Conservation (phyloP, 2,888 invertebrate species). For the Cyclophora albipunctata region DNA sequence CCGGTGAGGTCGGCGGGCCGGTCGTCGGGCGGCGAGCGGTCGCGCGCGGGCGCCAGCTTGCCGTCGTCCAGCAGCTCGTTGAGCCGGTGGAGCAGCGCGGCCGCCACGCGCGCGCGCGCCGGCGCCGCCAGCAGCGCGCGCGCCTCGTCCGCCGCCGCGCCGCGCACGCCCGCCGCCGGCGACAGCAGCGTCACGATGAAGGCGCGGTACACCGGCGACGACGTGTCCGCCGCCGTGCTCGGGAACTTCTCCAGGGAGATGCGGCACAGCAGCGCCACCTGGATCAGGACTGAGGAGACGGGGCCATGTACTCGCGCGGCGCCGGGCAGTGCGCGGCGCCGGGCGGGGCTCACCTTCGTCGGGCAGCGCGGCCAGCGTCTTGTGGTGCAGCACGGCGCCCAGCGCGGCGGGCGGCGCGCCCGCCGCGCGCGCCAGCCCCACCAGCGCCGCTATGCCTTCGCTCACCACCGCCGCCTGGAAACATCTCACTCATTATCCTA, state of each 20-base stretch:
- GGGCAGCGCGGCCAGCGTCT: slow-evolving; percentile 81
- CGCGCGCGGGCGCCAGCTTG: slow-evolving; percentile 54
- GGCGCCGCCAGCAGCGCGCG: slow-evolving; percentile 76
- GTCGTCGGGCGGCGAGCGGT: slow-evolving; percentile 53
- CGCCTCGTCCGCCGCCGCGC: slow-evolving; percentile 76
- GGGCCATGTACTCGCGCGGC: slow-evolving; percentile 15
- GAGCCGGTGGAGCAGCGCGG: slow-evolving; percentile 76
- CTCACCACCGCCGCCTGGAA: slow-evolving; percentile 46
- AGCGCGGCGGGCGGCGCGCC: slow-evolving; percentile 68
- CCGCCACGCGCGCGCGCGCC: slow-evolving; percentile 77
- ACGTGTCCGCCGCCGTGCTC: slow-evolving; percentile 78
- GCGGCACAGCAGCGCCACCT: slow-evolving; percentile 84
- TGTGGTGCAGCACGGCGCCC: slow-evolving; percentile 86
- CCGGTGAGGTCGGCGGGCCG: slow-evolving; percentile 65
- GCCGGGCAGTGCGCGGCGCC: slow-evolving; percentile 23
- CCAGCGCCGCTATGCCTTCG: slow-evolving; percentile 56
- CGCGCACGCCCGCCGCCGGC: slow-evolving; percentile 76
- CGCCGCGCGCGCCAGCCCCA: slow-evolving; percentile 45
- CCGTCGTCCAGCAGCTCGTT: slow-evolving; percentile 78
- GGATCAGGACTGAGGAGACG: slow-evolving; percentile 74
- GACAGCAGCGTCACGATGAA: slow-evolving; percentile 81
- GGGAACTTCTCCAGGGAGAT: slow-evolving; percentile 81
- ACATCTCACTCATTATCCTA: background rate
- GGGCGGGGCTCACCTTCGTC: slow-evolving; percentile 75
- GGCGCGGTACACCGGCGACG: slow-evolving; percentile 81